Conservation (phyloP, 2,888 invertebrate species). For the Spialia ferax region DNA sequence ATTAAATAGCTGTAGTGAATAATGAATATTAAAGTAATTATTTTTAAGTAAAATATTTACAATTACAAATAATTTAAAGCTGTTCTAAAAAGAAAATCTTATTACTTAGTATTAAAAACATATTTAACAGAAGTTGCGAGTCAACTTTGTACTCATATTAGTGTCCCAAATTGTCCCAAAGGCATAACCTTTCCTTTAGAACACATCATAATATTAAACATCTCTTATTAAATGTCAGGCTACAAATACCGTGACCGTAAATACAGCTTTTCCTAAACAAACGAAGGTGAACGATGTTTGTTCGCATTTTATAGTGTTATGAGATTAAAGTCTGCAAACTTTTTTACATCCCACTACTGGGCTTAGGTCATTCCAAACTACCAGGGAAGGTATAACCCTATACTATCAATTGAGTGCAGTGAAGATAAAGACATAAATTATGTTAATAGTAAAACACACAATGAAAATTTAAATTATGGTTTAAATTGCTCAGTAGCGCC, state of each 20-base stretch:
- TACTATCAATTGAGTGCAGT: too few relatives aligned
- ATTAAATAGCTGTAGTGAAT: too few relatives aligned
- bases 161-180: too few relatives aligned
- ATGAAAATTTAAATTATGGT: conserved; percentile 42
- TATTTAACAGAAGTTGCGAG: neutral
- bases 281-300: conserved; percentile 16
- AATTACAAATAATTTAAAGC: too few relatives aligned
- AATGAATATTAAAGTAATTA: too few relatives aligned
- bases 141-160: neutral
- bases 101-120: too few relatives aligned
- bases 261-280: neutral
- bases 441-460: conserved; percentile 38
- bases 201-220: neutral
- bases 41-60: too few relatives aligned
- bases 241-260: conserved; percentile 10
- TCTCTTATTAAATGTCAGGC: conserved; percentile 6
- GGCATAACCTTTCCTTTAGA: conserved; percentile 1
- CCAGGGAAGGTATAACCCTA: too few relatives aligned
- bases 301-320: conserved; percentile 22
- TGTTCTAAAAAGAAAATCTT: too few relatives aligned
- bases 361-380: too few relatives aligned
- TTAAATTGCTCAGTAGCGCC: conserved; percentile 21
- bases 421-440: conserved; percentile 39
- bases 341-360: too few relatives aligned
- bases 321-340: conserved; percentile 37